phyloP scores from a whole-genome alignment of 2,113 vertebrate genomes.

The Geothlypis trichas region DNA sequence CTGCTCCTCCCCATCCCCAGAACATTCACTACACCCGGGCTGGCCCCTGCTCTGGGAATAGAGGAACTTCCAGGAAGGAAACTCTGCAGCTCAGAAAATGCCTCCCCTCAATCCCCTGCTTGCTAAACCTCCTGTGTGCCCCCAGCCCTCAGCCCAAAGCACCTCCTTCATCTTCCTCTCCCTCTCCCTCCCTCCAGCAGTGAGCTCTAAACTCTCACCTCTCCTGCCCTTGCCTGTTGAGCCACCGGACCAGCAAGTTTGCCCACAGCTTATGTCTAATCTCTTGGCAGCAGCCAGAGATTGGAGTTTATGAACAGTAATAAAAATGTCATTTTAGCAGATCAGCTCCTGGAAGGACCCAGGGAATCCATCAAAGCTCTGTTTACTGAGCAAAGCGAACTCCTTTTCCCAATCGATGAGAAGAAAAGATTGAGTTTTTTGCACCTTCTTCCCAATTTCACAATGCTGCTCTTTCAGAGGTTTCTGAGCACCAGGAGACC shows the following conservation, averaged over 20 bases:
- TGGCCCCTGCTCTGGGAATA: constrained; percentile 39
- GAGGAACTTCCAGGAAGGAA: neutral
- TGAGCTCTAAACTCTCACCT: constrained; percentile 40
- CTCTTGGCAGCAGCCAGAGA: constrained; percentile 88
- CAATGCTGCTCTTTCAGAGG: constrained; percentile 27
- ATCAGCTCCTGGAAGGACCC: constrained; percentile 81
- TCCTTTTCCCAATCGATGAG: constrained; percentile 83
- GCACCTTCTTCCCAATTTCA: constrained; percentile 60
- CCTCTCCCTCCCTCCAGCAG: neutral
- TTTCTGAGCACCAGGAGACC: constrained; percentile 23
- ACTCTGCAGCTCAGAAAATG: constrained; percentile 12
- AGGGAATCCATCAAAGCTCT: constrained; percentile 88
- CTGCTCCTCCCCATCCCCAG: neutral
- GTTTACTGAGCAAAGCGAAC: constrained; percentile 87
- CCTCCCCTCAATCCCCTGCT: constrained; percentile 12
- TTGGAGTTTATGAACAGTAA: constrained; percentile 99
- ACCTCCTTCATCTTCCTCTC: neutral
- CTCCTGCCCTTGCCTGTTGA: constrained; percentile 63
- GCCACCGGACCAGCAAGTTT: constrained; percentile 84
- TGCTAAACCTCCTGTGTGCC: neutral
- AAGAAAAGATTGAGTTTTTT: constrained; percentile 68
- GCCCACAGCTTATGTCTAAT: constrained; percentile 97
- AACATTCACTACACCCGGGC: neutral
- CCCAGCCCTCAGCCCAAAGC: neutral
- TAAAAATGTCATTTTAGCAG: constrained; percentile 99